phyloP scores from a whole-genome alignment of 1,140 invertebrate species.

The Nilaparvata lugens region DNA sequence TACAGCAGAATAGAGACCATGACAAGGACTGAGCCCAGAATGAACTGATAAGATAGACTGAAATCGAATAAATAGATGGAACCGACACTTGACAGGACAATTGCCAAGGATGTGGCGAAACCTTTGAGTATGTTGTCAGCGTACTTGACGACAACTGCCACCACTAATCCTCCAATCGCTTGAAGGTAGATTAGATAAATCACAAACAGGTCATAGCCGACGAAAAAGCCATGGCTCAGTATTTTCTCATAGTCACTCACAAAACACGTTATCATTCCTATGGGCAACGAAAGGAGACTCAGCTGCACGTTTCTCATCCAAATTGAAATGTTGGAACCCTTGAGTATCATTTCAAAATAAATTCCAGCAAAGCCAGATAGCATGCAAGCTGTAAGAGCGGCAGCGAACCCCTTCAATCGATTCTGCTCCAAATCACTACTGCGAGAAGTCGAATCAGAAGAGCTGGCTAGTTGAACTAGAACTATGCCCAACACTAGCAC shows the following conservation, averaged over 20 bases:
- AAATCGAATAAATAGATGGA: constrained; percentile 94
- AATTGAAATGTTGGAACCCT: constrained; percentile 87
- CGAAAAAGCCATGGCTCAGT: constrained; percentile 53
- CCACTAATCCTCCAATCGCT: constrained; percentile 81
- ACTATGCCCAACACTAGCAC: constrained; percentile 81
- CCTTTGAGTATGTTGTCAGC: constrained; percentile 96
- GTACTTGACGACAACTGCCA: constrained; percentile 93
- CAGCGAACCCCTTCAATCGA: constrained; percentile 71
- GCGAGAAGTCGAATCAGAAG: constrained; percentile 30
- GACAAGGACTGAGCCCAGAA: constrained; percentile 75
- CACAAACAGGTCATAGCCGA: constrained; percentile 78
- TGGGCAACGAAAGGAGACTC: constrained; percentile 65
- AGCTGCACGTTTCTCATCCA: constrained; percentile 96
- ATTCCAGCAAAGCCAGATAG: constrained; percentile 97
- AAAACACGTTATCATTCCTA: constrained; percentile 68
- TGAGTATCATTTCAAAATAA: constrained; percentile 98
- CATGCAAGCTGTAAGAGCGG: constrained; percentile 84
- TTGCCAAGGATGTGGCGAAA: constrained; percentile 90
- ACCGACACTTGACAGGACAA: constrained; percentile 88
- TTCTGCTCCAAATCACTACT: constrained; percentile 52
- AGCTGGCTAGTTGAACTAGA: constrained; percentile 65
- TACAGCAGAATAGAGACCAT: constrained; percentile 95
- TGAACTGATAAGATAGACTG: constrained; percentile 75
- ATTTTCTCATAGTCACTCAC: constrained; percentile 47
- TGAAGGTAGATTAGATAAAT: constrained; percentile 75